These are phyloP conservation scores for Myiozetetes cayanensis DNA, from an alignment of 2,113 vertebrate species.

Conservation along the genomic window DNA sequence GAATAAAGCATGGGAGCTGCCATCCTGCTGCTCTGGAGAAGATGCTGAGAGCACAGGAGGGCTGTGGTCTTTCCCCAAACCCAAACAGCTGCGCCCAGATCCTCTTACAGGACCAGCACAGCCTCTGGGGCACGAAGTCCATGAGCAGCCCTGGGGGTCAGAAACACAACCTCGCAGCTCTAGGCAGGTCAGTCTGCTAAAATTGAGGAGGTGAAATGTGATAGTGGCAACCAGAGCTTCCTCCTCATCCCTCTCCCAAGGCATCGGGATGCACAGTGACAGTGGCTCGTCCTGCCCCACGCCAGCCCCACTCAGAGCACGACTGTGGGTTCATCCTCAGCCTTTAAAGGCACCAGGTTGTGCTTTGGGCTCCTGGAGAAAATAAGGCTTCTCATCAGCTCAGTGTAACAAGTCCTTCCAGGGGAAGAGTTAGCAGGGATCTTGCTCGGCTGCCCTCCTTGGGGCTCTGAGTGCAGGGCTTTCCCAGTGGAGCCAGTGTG, in stretches of 20 bases:
- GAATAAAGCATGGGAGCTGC: background rate
- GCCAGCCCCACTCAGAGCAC: accelerated
- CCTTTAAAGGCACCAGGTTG: background rate
- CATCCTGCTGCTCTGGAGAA: background rate
- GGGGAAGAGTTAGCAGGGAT: background rate
- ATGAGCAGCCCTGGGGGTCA: background rate
- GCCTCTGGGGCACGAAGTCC: background rate
- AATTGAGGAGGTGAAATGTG: background rate
- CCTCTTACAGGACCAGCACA: background rate
- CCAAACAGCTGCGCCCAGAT: accelerated
- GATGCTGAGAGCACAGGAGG: background rate
- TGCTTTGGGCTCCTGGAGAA: background rate
- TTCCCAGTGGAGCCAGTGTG: background rate
- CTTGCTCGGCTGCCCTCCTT: accelerated
- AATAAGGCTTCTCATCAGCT: background rate
- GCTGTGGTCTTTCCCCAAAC: background rate
- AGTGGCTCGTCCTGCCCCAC: accelerated
- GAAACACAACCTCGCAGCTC: accelerated
- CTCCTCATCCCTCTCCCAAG: accelerated
- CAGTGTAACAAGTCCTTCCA: background rate
- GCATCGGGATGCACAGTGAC: accelerated
- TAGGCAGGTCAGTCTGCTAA: background rate
- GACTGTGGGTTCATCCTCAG: accelerated
- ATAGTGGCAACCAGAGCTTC: background rate
- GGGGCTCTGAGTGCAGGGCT: accelerated